Evolutionary conservation across 2,797 vertebrate species (phyloP).

Genomic region (Peromyscus attwateri): DNA sequence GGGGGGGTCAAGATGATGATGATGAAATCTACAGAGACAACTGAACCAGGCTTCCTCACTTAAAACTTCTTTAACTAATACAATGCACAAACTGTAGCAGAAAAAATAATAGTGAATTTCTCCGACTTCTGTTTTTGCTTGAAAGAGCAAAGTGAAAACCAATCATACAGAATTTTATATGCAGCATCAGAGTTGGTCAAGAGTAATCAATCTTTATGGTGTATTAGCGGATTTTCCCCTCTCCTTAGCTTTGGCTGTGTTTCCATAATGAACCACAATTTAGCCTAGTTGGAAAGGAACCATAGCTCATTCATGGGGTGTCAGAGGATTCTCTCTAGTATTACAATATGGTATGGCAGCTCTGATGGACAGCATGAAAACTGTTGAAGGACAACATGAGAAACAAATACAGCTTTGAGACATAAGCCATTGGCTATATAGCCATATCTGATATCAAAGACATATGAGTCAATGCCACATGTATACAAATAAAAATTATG

Average conservation of each 20-base stretch:
- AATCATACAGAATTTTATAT: not conserved
- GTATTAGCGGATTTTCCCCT: not conserved
- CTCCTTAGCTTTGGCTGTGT: not conserved
- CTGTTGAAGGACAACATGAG: not conserved
- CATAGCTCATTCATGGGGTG: not conserved
- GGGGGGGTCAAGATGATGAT: too few relatives aligned
- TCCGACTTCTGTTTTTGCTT: not conserved
- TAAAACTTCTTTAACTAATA: not conserved
- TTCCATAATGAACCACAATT: not conserved
- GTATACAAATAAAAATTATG: slow-evolving; percentile 1
- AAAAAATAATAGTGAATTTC: not conserved
- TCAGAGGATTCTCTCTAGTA: not conserved
- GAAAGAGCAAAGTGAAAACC: slow-evolving; percentile 11
- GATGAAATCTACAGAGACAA: too few relatives aligned
- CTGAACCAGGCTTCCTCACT: not conserved
- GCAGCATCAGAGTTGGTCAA: not conserved
- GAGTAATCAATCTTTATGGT: not conserved
- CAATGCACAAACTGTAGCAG: not conserved
- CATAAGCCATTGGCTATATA: not conserved
- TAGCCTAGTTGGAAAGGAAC: not conserved
- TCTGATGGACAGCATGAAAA: not conserved
- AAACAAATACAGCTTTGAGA: not conserved
- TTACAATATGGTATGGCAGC: not conserved
- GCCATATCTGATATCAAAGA: not conserved
- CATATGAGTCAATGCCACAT: not conserved